Evolutionary conservation across 37 sponge, comb jelly and placozoan genomes (phyloP), one percentile per base, ranked within the genome.

Genomic region (Spongia lamella): DNA sequence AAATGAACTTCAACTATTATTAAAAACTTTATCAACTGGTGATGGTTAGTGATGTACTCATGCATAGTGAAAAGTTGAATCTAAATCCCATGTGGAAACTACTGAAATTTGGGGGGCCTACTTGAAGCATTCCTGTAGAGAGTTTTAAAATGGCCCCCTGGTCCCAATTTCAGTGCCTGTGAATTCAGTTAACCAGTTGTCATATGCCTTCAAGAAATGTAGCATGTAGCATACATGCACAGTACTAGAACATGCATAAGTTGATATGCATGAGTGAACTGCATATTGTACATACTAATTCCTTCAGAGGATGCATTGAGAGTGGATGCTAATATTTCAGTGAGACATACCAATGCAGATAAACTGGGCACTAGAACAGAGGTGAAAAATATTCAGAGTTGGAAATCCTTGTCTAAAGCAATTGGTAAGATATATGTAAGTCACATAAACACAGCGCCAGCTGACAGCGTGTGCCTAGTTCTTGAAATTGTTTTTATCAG

Each of bases 281-380:
- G 40, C 4, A 33, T 32, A 49, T 38, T 16, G 11, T 5, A 47
- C 50, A 69, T 52, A 69, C 70, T 50, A 17, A 52, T 19, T 15
- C 17, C 17, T 52, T 13, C 58, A 67, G 79, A 75, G 15, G 89
- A 79, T 5, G 77, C 89, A 16, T 38, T 88, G 30, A 66, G 89
- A 16, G 89, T 88, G 53, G 89, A 88, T 55, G 89, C 89, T 34
- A 88, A 88, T 61, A 67, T 88, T 20, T 88, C 89, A 5, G 75
- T 88, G 36, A 36, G 51, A 31, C 62, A 35, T n/a, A 3, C 24
- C 21, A 79, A 57, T 11, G 47, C 40, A 3, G 55, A 56, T 7
- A n/a, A 33, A 32, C 22, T 77, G 19, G 83, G 84, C 24, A 69
- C 53, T 26, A 61, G 73, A 32, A 68, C 84, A 9, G 89, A 88